These are phyloP conservation scores for Macrochelys suwanniensis DNA, from an alignment of 2,797 vertebrate genomes.

Conservation along the genomic window DNA sequence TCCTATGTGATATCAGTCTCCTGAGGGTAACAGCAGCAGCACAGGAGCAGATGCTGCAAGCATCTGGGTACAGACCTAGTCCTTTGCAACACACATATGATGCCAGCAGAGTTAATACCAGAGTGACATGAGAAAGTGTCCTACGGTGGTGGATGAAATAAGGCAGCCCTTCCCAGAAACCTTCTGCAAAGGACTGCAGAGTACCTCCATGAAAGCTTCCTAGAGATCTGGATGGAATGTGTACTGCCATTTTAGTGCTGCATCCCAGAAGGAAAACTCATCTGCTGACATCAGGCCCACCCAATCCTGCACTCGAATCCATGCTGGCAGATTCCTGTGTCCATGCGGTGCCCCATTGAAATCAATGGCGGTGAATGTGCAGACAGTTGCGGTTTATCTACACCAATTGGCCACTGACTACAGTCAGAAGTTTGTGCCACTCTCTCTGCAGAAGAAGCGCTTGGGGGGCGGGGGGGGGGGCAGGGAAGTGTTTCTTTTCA, in stretches of 20 bases:
- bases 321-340: neutral
- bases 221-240: neutral
- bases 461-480: too few relatives aligned
- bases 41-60: too few relatives aligned
- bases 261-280: neutral
- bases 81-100: too few relatives aligned
- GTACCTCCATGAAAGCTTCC: too few relatives aligned
- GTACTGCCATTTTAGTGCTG: neutral
- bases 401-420: accelerated
- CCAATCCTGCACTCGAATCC: neutral
- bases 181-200: too few relatives aligned
- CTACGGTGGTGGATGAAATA: too few relatives aligned
- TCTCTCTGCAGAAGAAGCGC: neutral
- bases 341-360: neutral
- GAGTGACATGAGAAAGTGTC: too few relatives aligned
- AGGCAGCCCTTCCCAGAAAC: too few relatives aligned
- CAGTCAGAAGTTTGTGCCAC: neutral
- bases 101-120: too few relatives aligned
- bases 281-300: neutral
- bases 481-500: neutral
- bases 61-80: too few relatives aligned
- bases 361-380: neutral
- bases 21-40: too few relatives aligned
- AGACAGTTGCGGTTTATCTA: accelerated
- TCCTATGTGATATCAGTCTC: too few relatives aligned